Evolutionary conservation across 2,888 invertebrate species (phyloP), one percentile per base, ranked within the genome.

Genomic region (Calliphora vomitoria): DNA sequence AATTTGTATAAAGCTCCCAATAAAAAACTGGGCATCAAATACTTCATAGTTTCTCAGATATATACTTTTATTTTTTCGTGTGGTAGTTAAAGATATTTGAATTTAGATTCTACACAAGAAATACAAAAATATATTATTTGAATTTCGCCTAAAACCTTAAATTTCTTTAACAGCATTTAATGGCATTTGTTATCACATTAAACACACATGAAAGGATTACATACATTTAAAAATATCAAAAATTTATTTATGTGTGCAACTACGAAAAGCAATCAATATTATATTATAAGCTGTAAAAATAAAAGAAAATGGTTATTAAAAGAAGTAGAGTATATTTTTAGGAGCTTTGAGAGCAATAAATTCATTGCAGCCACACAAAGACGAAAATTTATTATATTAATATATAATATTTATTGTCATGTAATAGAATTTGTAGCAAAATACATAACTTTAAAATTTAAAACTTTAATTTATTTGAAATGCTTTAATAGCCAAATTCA

Each of bases 171-270:
- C 11, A 10, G 20, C 20, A 35, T 62, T 31, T 38, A 64, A 60
- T 38, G 10, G 38, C 38, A 35, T 38, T 64, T 38, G 38, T 64
- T 64, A 64, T 64, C 64, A 38, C 38, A 18, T 38, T 10, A 64
- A 64, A 64, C n/a, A 38, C 68, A 15, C 44, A 44, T 68, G 25
- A 68, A 47, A 44, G 68, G 44, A 20, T 68, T 68, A 68, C 15
- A 44, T 68, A 25, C 20, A 31, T 44, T 44, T 20, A 13, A 68
- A 44, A 68, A 68, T 18, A 38, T 41, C 62, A 2, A 62, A 64
- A 20, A 20, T 20, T 68, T 20, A 44, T 68, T 64, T 44, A 20
- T 44, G 18, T 68, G 5, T 25, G 13, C 20, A 44, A 44, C n/a
- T 18, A 44, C 18, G 13, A 68, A 41, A 25, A 68, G 20, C 44